Base-by-base conservation (phyloP, 1,140 invertebrate species). In the Muscidifurax raptorellus region DNA sequence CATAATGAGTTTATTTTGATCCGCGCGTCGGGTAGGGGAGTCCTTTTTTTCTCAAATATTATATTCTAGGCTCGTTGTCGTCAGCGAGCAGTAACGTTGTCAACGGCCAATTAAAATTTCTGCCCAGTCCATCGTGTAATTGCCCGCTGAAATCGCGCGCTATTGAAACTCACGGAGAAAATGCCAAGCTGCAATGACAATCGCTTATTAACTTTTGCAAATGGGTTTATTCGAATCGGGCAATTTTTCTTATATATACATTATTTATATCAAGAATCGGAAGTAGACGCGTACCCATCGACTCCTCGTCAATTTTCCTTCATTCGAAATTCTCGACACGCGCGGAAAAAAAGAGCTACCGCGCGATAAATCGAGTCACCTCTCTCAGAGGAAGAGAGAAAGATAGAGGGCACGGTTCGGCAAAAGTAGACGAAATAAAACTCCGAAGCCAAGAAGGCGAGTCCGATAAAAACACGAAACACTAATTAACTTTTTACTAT, bases 401-500 rank as follows among this genome's bases (percentile, higher is more conserved):
- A 18, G 47, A 2, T 10, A 15, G 47, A 36, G 36, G 9, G 15
- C 22, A n/a, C 36, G n/a, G 10, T 71, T 72, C 40, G 2, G 32
- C 28, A 69, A 83, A 59, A 78, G 66, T 72, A 64, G 66, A 80
- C 28, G 72, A 80, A 80, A 85, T 80, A 74, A 76, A 76, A 72
- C 27, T 44, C 12, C 52, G 74, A 32, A 59, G 28, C n/a, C 12
- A 10, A 44, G 25, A 78, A 67, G n/a, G 13, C 13, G 36, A n/a
- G 18, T 52, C 15, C 47, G 64, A 78, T 67, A 79, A 75, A 72
- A 84, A 84, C 77, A 80, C 67, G 78, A 85, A 80, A 85, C 78
- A 47, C 77, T 85, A 85, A 85, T 85, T 85, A 80, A 80, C 77
- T 85, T 85, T 85, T 85, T 85, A 80, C 75, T 52, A 78, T 47